phyloP scores from a whole-genome alignment of 2,113 vertebrate genomes.

The Terrapene triunguis region DNA sequence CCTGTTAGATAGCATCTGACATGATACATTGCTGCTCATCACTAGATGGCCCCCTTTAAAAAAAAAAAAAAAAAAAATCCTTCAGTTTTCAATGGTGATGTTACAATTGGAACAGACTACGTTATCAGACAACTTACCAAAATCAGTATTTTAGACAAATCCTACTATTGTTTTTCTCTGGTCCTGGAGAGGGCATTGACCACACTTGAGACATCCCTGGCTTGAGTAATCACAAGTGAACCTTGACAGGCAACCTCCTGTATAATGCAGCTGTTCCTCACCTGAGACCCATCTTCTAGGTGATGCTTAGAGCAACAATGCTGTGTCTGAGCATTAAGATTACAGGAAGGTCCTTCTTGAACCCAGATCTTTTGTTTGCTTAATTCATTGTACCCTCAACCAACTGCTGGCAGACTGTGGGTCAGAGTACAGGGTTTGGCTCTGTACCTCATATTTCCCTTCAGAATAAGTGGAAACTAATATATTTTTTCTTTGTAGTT shows the following conservation, averaged over 20 bases:
- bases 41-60: background rate
- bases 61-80: too few species aligned
- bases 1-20: background rate
- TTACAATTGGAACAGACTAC: background rate
- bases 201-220: background rate
- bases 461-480: conserved; percentile 14
- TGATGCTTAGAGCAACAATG: background rate
- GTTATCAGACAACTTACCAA: background rate
- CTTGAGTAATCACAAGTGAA: background rate
- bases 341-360: background rate
- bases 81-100: background rate
- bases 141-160: background rate
- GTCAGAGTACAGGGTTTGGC: background rate
- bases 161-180: background rate
- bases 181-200: background rate
- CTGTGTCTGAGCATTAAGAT: background rate
- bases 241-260: background rate
- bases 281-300: background rate
- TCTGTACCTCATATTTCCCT: background rate
- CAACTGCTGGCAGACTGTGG: background rate
- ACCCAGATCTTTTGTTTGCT: background rate
- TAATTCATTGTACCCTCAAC: background rate
- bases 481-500: conserved; percentile 81
- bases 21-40: background rate
- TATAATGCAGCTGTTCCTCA: background rate